Evolutionary conservation across 2,888 invertebrate genomes (phyloP).

Genomic region (Microplitis deprimator): DNA sequence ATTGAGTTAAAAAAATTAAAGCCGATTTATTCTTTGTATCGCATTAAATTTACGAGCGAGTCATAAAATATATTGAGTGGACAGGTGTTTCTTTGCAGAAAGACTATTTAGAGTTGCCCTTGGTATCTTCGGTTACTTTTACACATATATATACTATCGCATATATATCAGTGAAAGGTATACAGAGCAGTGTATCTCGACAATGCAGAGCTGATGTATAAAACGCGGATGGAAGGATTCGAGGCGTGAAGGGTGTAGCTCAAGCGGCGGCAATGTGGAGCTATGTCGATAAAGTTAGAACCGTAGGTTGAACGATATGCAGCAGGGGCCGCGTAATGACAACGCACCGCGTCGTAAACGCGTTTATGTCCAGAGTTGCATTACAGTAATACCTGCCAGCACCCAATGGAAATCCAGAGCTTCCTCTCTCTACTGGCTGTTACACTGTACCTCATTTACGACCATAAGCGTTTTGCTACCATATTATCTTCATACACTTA

Average conservation of each 20-base stretch:
- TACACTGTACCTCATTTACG: constrained; percentile 36
- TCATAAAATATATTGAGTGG: constrained; percentile 59
- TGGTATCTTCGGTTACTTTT: neutral
- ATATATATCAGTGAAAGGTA: neutral
- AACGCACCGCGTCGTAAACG: constrained; percentile 71
- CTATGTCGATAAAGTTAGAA: constrained; percentile 69
- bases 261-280: constrained; percentile 51
- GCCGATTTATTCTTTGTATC: constrained; percentile 13
- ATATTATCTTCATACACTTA: constrained; percentile 11
- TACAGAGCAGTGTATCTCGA: too few species aligned
- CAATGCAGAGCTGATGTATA: neutral
- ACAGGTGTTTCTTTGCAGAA: constrained; percentile 60
- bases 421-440: constrained; percentile 54
- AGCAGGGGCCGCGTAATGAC: constrained; percentile 69
- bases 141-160: neutral
- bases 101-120: constrained; percentile 42
- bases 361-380: constrained; percentile 71
- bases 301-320: constrained; percentile 65
- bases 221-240: constrained; percentile 20
- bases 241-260: constrained; percentile 51
- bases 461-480: constrained; percentile 48
- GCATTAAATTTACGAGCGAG: constrained; percentile 64
- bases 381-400: constrained; percentile 69
- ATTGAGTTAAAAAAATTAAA: too few species aligned
- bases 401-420: constrained; percentile 61